These are phyloP conservation scores for Callosobruchus maculatus DNA, from an alignment of 2,888 invertebrate genomes.

Conservation along the genomic window DNA sequence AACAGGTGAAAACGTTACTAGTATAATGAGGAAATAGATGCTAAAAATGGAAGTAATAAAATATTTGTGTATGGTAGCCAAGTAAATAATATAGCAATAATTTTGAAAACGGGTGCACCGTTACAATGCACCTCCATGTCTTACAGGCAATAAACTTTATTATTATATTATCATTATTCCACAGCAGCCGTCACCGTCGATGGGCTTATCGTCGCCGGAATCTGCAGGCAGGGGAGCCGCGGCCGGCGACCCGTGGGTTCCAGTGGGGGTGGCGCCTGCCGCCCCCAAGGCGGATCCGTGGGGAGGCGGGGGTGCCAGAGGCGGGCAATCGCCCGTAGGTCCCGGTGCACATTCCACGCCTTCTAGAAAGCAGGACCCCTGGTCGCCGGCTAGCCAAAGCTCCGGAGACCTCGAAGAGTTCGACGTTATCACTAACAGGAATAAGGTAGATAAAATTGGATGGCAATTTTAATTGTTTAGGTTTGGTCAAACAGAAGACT, in stretches of 20 bases:
- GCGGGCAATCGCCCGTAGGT: slow-evolving; percentile 29
- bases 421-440: slow-evolving; percentile 77
- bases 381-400: slow-evolving; percentile 50
- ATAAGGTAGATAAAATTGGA: slow-evolving; percentile 17
- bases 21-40: too few relatives aligned
- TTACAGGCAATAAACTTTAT: too few relatives aligned
- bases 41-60: too few relatives aligned
- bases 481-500: too few relatives aligned
- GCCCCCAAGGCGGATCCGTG: slow-evolving; percentile 31
- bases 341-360: slow-evolving; percentile 30
- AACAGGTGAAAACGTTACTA: too few relatives aligned
- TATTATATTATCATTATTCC: too few relatives aligned
- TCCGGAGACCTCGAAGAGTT: slow-evolving; percentile 81
- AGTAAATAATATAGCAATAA: too few relatives aligned
- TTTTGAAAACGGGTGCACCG: too few relatives aligned
- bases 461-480: too few relatives aligned
- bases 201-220: slow-evolving; percentile 55
- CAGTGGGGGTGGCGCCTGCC: slow-evolving; percentile 45
- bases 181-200: slow-evolving; percentile 55
- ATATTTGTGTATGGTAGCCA: too few relatives aligned
- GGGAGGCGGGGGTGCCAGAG: slow-evolving; percentile 16
- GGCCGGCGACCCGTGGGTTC: slow-evolving; percentile 57
- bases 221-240: slow-evolving; percentile 23
- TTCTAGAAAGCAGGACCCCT: slow-evolving; percentile 49
- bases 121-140: too few relatives aligned